Evolutionary conservation across 2,888 invertebrate genomes (phyloP).

Genomic region (Drosophila fungiperda): DNA sequence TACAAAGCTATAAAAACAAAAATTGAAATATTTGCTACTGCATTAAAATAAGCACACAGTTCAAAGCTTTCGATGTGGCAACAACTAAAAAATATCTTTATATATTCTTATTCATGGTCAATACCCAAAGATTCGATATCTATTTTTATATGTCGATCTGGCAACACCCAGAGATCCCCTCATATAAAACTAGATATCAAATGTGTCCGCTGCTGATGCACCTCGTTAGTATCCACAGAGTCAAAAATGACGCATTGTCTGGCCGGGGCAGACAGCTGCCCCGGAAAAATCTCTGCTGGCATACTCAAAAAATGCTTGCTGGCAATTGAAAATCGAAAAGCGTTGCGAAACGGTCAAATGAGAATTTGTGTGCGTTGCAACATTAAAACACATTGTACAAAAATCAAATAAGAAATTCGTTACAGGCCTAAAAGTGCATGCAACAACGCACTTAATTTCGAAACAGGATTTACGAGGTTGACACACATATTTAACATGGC

Average conservation of each 20-base stretch:
- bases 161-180: not conserved
- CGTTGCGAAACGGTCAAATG: slow-evolving; percentile 65
- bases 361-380: slow-evolving; percentile 68
- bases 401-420: slow-evolving; percentile 80
- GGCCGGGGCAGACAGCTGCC: slow-evolving; percentile 29
- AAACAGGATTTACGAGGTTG: slow-evolving; percentile 82
- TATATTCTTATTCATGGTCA: no score
- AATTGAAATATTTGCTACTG: no score
- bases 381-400: slow-evolving; percentile 77
- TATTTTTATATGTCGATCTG: not conserved
- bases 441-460: slow-evolving; percentile 64
- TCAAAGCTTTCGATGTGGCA: no score
- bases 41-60: no score
- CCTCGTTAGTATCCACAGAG: slow-evolving; percentile 48
- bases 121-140: no score
- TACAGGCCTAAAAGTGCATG: slow-evolving; percentile 56
- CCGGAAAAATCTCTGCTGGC: not conserved
- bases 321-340: slow-evolving; percentile 71
- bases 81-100: no score
- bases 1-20: no score
- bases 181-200: not conserved
- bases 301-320: slow-evolving; percentile 20
- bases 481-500: slow-evolving; percentile 76
- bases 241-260: slow-evolving; percentile 52
- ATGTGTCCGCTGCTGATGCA: slow-evolving; percentile 34